Base-by-base conservation (phyloP, 2,113 vertebrate species). In the Struthio camelus region DNA sequence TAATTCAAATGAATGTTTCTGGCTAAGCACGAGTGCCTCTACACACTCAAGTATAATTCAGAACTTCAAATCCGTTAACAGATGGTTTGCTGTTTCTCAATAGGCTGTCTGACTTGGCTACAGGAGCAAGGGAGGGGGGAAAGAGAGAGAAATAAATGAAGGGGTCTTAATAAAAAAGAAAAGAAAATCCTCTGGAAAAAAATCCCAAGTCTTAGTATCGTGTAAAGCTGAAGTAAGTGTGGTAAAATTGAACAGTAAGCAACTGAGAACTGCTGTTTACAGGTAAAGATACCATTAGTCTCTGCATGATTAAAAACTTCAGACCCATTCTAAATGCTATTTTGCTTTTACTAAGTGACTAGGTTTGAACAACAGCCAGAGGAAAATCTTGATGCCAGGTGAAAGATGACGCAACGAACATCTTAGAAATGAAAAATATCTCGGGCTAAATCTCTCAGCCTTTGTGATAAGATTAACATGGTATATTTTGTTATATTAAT, bases 1-100 rank as follows among this genome's bases (percentile, higher is more conserved):
- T 98, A 98, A 98, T 98, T 98, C 98, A 98, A 98, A 98, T 98
- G 97, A 98, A 98, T 98, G 98, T 98, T 99, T 99, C 99, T 99
- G 98, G 99, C 98, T 99, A 99, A 98, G 99, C 99, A 98, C 96
- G 98, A 99, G 98, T 98, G 98, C 98, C 98, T 99, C 98, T 98
- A 98, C 98, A 98, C 96, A 98, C 98, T 98, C 98, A 98, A 98
- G 98, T 98, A 98, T 99, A 99, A 99, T 99, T 98, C 98, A 98
- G 98, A 98, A 98, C 98, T 99, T 99, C 98, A 99, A 98, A 99
- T 99, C 98, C 91, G 96, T 98, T 99, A 99, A 98, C 99, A 99
- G 99, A 99, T 98, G 98, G 98, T 99, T 99, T 99, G 98, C 98
- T 99, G 97, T 98, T 98, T 98, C 98, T 99, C 98, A 98, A 98